Base-by-base conservation (phyloP, 2,888 invertebrate genomes). In the Danaus chrysippus region DNA sequence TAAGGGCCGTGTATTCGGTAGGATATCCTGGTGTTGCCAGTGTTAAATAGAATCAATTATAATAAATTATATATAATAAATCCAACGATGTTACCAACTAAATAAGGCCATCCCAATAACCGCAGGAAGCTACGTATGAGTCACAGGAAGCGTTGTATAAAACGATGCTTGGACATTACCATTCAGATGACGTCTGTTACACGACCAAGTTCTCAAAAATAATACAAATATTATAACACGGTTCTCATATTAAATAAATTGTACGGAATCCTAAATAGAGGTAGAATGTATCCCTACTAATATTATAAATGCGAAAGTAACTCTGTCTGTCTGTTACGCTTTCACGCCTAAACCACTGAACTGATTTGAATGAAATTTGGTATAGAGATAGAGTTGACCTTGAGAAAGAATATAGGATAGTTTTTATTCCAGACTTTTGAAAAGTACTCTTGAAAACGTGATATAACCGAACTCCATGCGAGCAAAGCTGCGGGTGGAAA, bases 111-210 rank as follows among this genome's bases (percentile, higher is more conserved):
- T 44, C 69, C 63, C 61, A 65, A 64, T 64, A 46, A 55, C 53
- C 65, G 63, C 58, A 60, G 68, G 67, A 70, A 67, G 67, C 59
- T 54, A 34, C 42, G 58, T 19, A 58, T 71, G 70, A 71, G 67
- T 71, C 69, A 69, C 68, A 68, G 70, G 69, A 71, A 67, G 49
- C 49, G 10, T 10, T 17, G 61, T 68, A 62, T 59, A 64, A 19
- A 56, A 49, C 61, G 58, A 13, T 60, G 53, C 61, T 58, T 59
- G 61, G 58, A 68, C 56, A 66, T 59, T 63, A 61, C 64, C 62
- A 64, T 65, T 66, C 65, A 66, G 59, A 61, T 60, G 62, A 64
- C 59, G 49, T n/a, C n/a, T n/a, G n/a, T 58, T 60, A 58, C 56
- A 65, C 64, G 52, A 54, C 41, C 44, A 53, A 58, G 41, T 70